Percentiles rank a stretch among this genome's conserved stretches.
These are phyloP conservation scores for Apis dorsata DNA, from an alignment of 1,140 invertebrate genomes.

Conservation along the genomic window DNA sequence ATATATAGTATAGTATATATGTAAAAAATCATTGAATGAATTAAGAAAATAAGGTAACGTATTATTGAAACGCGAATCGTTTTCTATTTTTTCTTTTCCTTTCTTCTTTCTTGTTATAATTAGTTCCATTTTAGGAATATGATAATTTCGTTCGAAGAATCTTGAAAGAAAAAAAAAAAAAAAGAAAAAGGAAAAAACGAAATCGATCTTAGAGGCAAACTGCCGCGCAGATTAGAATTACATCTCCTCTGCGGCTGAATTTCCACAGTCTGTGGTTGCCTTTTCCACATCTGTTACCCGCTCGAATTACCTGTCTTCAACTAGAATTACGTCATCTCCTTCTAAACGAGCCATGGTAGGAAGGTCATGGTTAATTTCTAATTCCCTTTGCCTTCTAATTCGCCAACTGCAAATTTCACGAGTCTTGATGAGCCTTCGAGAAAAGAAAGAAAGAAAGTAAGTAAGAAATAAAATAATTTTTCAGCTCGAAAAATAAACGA, in stretches of 20 bases:
- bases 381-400: no score
- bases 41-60: no score
- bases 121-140: no score
- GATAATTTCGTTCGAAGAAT: background rate
- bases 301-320: conserved; percentile 10
- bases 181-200: background rate
- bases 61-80: no score
- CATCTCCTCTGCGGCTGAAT: background rate
- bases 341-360: background rate
- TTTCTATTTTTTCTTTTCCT: no score
- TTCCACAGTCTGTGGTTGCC: background rate
- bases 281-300: background rate
- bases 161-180: background rate
- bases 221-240: conserved; percentile 13
- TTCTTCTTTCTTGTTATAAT: no score
- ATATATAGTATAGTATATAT: no score
- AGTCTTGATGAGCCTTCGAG: background rate
- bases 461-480: no score
- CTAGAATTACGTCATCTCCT: background rate
- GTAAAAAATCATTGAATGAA: no score
- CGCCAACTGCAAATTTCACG: background rate
- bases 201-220: background rate
- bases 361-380: conserved; percentile 1
- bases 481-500: no score
- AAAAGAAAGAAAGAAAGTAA: no score